Evolutionary conservation across 2,888 invertebrate species (phyloP).

Genomic region (Rhamnusium bicolor): DNA sequence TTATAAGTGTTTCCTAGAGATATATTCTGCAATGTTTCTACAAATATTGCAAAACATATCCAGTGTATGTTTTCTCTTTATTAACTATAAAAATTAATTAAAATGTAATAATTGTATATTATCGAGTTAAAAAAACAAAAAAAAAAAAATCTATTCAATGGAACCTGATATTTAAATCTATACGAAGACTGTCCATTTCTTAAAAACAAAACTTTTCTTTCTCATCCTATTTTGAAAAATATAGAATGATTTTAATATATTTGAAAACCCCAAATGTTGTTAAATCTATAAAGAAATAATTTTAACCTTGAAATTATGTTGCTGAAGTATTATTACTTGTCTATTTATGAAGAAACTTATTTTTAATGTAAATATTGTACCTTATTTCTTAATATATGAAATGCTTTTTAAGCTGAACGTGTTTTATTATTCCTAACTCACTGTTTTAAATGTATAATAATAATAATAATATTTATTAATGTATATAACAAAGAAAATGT

Average conservation of each 20-base stretch:
- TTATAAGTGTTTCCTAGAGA: constrained; percentile 7
- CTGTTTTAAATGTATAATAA: no score
- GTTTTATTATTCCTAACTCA: no score
- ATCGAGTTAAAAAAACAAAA: constrained; percentile 19
- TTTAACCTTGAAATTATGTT: constrained; percentile 42
- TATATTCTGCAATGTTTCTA: neutral
- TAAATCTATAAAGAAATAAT: constrained; percentile 15
- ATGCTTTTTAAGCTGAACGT: constrained; percentile 47
- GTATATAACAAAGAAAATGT: no score
- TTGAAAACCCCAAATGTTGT: constrained; percentile 40
- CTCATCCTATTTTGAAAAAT: constrained; percentile 25
- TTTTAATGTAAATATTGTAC: constrained; percentile 61
- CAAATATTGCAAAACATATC: neutral
- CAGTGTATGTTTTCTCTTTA: constrained; percentile 17
- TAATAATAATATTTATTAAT: no score
- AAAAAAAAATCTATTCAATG: constrained; percentile 17
- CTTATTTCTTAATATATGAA: constrained; percentile 60
- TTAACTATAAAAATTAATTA: constrained; percentile 23
- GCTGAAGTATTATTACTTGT: constrained; percentile 48
- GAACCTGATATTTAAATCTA: constrained; percentile 32
- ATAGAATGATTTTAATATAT: constrained; percentile 16
- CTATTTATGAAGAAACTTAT: constrained; percentile 43
- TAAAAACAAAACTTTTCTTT: constrained; percentile 37
- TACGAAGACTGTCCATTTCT: constrained; percentile 56
- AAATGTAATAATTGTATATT: constrained; percentile 34